Conservation (phyloP, 2,113 vertebrate species). For the Thermophis baileyi region DNA sequence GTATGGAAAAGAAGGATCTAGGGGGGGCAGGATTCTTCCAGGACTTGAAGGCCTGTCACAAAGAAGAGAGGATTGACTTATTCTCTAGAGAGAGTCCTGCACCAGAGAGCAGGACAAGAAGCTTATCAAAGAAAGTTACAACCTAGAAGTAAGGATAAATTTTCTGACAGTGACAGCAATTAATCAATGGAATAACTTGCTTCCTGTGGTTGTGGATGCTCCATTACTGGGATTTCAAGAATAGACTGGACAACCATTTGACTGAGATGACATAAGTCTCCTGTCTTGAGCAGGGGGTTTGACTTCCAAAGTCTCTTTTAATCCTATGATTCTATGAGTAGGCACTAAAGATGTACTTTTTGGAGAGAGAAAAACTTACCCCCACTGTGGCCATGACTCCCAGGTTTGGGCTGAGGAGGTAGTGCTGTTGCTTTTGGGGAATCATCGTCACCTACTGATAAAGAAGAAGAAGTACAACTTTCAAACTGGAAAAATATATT, state of each 20-base stretch:
- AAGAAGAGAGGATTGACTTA: neutral
- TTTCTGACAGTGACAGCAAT: neutral
- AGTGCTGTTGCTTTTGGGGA: neutral
- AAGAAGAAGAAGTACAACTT: neutral
- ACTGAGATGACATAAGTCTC: neutral
- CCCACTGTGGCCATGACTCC: neutral
- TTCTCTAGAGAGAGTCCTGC: neutral
- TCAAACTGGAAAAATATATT: slow-evolving; percentile 1
- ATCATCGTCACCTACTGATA: slow-evolving; percentile 22
- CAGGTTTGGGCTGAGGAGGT: slow-evolving; percentile 23
- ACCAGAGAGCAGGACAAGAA: neutral
- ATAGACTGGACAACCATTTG: neutral
- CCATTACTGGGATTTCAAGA: neutral
- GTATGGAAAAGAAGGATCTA: neutral
- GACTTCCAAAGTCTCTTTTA: neutral
- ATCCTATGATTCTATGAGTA: neutral
- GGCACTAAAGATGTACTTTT: neutral
- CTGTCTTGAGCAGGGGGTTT: neutral
- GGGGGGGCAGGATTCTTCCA: neutral
- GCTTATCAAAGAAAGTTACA: too few relatives aligned
- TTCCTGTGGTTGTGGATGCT: neutral
- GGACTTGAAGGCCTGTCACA: neutral
- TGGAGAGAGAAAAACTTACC: neutral
- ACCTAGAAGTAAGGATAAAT: neutral
- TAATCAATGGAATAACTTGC: neutral